Base-by-base conservation (phyloP, 2,113 vertebrate species). In the Sminthopsis crassicaudata region DNA sequence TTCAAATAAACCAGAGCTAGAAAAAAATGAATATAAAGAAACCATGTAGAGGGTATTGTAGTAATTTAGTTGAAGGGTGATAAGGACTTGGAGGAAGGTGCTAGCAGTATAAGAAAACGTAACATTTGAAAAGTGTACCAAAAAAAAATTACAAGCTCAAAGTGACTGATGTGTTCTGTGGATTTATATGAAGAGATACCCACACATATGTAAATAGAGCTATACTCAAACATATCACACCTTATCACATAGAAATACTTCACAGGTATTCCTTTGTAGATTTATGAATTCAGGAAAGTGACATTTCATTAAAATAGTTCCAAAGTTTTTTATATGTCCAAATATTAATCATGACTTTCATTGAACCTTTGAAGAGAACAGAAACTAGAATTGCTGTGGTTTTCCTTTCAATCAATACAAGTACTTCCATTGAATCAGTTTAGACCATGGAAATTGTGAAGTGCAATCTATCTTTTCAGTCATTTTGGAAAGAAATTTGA, bases 301-400 rank as follows among this genome's bases (percentile, higher is more conserved):
- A 50, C 51, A 90, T 48, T 89, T 42, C 27, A 76, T 24, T 76
- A 26, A 46, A 53, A 53, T 90, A 89, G 54, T 90, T 84, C n/a
- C 51, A 46, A 92, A 92, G 89, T 48, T 53, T 26, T 53, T 60
- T 46, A 76, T 76, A n/a, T 92, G 42, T 46, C 51, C 36, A 95
- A 53, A 53, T 76, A 92, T 26, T 92, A 55, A 92, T 95, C 89
- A 76, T 9, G 90, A 46, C 55, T 90, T 76, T 30, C 53, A 27
- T 84, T 42, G 67, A 19, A 42, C 67, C n/a, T 84, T 42, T 84
- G 19, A 84, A 84, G 19, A 84, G n/a, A 84, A 84, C 2, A 84
- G 36, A 84, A 84, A 84, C 67, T 84, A 84, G 19, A 84, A 42
- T 42, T n/a, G 6, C 67, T 84, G 4, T 76, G 53, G 55, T 92